Percentiles rank a stretch among this genome's conserved stretches.
These are phyloP conservation scores for Gymnocheta viridis DNA, from an alignment of 2,888 invertebrate species.

Conservation along the genomic window DNA sequence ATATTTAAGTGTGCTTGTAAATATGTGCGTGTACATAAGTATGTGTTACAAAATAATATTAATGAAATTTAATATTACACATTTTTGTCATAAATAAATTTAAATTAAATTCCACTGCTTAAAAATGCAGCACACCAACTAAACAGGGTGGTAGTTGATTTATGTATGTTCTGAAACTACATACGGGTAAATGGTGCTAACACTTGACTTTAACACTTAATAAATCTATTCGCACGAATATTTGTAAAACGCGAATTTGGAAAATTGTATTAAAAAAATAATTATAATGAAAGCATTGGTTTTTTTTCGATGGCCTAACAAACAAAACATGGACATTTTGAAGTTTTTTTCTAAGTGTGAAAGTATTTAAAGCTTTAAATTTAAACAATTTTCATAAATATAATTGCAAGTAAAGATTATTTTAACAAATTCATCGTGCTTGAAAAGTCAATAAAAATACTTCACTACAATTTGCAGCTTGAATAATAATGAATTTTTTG, in stretches of 20 bases:
- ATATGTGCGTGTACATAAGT: slow-evolving; percentile 1
- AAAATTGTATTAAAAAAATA: no score
- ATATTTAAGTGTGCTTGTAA: slow-evolving; percentile 24
- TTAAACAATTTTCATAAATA: no score
- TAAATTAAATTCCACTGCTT: slow-evolving; percentile 60
- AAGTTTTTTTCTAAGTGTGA: no score
- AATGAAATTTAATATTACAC: slow-evolving; percentile 67
- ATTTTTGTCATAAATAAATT: slow-evolving; percentile 58
- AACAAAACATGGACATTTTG: no score
- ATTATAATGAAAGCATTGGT: no score
- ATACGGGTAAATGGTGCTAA: not conserved
- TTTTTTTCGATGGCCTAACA: no score
- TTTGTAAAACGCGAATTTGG: not conserved
- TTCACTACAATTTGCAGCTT: no score
- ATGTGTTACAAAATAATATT: slow-evolving; percentile 56
- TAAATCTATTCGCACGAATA: not conserved
- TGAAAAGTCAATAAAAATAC: no score
- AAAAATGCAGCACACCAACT: slow-evolving; percentile 1
- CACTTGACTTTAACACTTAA: not conserved
- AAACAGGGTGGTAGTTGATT: slow-evolving; percentile 30
- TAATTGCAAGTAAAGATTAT: no score
- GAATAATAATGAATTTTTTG: no score
- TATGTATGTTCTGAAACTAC: not conserved
- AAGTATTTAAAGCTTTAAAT: no score
- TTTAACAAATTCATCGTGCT: no score